Percentiles rank a stretch among this genome's conserved stretches.
These are phyloP conservation scores for Drosophila pallidifrons DNA, from an alignment of 1,140 invertebrate species.

Conservation along the genomic window DNA sequence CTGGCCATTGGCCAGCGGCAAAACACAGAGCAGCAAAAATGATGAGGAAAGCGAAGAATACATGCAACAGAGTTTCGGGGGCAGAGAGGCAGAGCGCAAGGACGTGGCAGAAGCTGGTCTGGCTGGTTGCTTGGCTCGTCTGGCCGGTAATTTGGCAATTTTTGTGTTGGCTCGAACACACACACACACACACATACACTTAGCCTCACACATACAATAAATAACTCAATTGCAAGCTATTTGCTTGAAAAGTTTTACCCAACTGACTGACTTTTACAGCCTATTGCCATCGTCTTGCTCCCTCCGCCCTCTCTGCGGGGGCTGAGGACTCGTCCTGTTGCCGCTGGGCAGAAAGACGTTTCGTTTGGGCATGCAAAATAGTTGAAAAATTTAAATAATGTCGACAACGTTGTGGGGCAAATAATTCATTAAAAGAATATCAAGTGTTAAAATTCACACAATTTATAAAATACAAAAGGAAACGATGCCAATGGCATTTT, in stretches of 20 bases:
- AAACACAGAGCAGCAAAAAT: conserved; percentile 52
- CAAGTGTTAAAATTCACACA: conserved; percentile 83
- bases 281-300: neutral
- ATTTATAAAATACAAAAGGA: conserved; percentile 74
- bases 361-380: conserved; percentile 66
- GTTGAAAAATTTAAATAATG: conserved; percentile 80
- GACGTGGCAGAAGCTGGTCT: neutral
- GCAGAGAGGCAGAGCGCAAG: neutral
- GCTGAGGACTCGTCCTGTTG: neutral
- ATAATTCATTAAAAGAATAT: conserved; percentile 83
- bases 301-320: neutral
- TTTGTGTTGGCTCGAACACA: conserved; percentile 37
- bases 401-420: conserved; percentile 55
- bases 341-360: conserved; percentile 25
- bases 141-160: conserved; percentile 54
- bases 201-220: conserved; percentile 57
- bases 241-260: conserved; percentile 75
- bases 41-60: conserved; percentile 1
- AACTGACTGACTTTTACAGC: conserved; percentile 61
- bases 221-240: conserved; percentile 82
- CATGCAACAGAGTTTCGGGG: neutral
- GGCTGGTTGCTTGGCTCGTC: conserved; percentile 22
- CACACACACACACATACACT: conserved; percentile 10
- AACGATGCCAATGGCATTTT: conserved; percentile 64
- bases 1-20: conserved; percentile 35